Base-by-base conservation (phyloP, 2,113 vertebrate species). In the Cinclus cinclus region DNA sequence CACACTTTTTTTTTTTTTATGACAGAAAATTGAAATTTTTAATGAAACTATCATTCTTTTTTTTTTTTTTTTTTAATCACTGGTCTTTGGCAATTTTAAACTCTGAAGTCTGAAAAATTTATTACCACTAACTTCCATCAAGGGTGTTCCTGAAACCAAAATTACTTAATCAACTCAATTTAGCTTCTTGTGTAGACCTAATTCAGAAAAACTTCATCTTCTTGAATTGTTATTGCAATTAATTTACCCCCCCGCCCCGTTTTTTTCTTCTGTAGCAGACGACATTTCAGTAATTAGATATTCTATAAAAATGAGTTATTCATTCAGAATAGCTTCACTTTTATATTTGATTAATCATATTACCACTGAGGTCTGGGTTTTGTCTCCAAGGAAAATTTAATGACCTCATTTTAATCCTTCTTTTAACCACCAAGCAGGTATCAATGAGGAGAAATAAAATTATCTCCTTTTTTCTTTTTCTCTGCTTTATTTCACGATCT, bases 161-260 rank as follows among this genome's bases (percentile, higher is more conserved):
- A 97, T 97, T 96, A 97, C 96, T 97, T 97, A 96, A 97, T 97
- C 96, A 97, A 96, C 96, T 95, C 96, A 92, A 92, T 97, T 97
- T 96, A 97, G 96, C 89, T 97, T 92, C 96, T 92, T 97, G 94
- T 96, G 82, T 96, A 95, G 96, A 95, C 95, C 90, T 97, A 94
- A 96, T 95, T 97, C 95, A 95, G 90, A 95, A 92, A 92, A 97
- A 95, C 91, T 97, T 97, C 95, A 97, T 97, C 95, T 97, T 96
- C 90, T 91, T 96, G 96, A 97, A 97, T 97, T 97, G 92, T 97
- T 97, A 97, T 97, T 97, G 95, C 96, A 97, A 98, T 98, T 98
- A 97, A 96, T 96, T 94, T 17, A 65, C 39, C 86, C 85, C 47
- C n/a, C 10, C 68, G 47, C 85, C 27, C 5, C 25, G 69, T 52